These are phyloP conservation scores for Adrianichthys oophorus DNA, from an alignment of 2,797 vertebrate species.

Conservation along the genomic window DNA sequence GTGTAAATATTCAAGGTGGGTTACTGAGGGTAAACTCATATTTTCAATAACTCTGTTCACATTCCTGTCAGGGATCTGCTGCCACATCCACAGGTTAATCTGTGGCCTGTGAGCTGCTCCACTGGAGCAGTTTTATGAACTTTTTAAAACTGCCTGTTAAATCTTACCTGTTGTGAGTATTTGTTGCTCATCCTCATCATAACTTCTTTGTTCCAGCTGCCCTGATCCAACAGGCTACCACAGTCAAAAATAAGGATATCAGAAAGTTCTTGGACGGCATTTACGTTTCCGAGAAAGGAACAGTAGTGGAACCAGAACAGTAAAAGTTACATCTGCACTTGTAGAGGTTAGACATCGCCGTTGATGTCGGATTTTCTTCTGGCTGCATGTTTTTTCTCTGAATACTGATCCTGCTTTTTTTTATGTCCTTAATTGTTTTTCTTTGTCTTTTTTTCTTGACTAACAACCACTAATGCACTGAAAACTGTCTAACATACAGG, in stretches of 20 bases:
- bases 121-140: no score
- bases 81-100: no score
- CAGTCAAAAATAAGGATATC: constrained; percentile 99
- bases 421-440: neutral
- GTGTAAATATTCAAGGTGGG: no score
- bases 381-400: neutral
- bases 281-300: constrained; percentile 98
- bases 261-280: constrained; percentile 99
- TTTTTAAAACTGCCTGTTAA: neutral
- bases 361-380: constrained; percentile 1
- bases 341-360: constrained; percentile 70
- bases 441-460: neutral
- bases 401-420: neutral
- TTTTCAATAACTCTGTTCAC: no score
- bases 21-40: no score
- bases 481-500: neutral
- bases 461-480: neutral
- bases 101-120: no score
- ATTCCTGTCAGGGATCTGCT: no score
- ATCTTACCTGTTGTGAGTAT: constrained; percentile 14
- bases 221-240: constrained; percentile 98
- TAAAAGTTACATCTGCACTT: constrained; percentile 70
- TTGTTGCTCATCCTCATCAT: constrained; percentile 41
- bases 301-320: constrained; percentile 84
- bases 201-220: constrained; percentile 83